Conservation (phyloP, 35 echinoderm and acorn worm genomes). For the Strongylocentrotus purpuratus region DNA sequence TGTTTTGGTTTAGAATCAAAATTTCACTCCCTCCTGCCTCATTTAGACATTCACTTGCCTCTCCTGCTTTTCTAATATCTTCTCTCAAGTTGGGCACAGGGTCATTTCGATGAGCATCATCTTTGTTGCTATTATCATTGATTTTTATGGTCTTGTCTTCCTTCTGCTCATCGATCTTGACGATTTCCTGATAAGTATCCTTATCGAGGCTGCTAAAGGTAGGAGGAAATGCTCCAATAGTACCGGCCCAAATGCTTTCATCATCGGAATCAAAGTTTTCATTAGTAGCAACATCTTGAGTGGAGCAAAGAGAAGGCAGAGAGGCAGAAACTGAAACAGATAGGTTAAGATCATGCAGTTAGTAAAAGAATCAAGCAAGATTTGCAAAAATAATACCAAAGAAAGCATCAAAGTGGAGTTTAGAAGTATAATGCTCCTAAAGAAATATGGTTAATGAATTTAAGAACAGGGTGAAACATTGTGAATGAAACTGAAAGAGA, state of each 20-base stretch:
- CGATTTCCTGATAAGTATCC: not conserved
- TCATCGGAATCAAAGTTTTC: constrained; percentile 2
- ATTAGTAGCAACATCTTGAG: constrained; percentile 12
- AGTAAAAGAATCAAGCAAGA: not conserved
- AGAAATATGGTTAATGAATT: not conserved
- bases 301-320: not conserved
- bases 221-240: not conserved
- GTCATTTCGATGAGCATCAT: not conserved
- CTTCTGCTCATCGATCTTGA: not conserved
- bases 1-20: not conserved
- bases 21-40: not conserved
- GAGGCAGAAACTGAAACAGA: constrained; percentile 1
- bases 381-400: not conserved
- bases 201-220: not conserved
- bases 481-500: not conserved
- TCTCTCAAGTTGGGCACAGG: not conserved
- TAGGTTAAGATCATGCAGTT: not conserved
- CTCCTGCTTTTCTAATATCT: too few relatives aligned
- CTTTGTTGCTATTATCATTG: not conserved
- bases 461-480: not conserved
- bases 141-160: not conserved
- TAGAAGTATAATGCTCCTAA: not conserved
- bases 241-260: not conserved
- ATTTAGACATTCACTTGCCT: too few relatives aligned
- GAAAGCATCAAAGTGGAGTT: not conserved